Evolutionary conservation across 2,113 vertebrate genomes (phyloP), one percentile per base, ranked within the genome.

Genomic region (Columbina picui): DNA sequence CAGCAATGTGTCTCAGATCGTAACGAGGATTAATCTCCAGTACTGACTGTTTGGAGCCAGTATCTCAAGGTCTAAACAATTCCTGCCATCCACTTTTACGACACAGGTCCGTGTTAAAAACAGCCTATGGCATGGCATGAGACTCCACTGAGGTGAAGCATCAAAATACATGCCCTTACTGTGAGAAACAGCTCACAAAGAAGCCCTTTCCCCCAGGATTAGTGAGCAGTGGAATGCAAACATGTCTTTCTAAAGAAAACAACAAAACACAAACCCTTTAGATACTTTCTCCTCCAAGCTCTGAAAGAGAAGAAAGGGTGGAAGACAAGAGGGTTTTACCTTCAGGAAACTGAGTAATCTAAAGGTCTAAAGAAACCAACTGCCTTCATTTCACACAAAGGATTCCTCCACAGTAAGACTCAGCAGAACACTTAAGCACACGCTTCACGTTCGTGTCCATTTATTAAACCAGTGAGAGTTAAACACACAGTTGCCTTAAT

Each of bases 151-250:
- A 43, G 52, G 75, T 73, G 85, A 79, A 91, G 67, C 60, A 96
- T 61, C 85, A 63, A 87, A 91, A 93, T 70, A 88, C 36, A 73
- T 1, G 5, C 21, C 64, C 60, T 69, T 65, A 49, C 64, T 91
- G 85, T 76, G 90, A 95, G 89, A 93, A 95, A 77, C 32, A 1
- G 36, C 70, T 91, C 74, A 84, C 77, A 93, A 91, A 94, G 89
- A 61, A 43, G 85, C 55, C 11, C 59, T 70, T 81, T 86, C 32
- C 79, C 50, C 41, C 29, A 55, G 92, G 94, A 94, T 94, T 91
- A 96, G 87, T 7, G 45, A 80, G 82, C 71, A 85, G 38, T 47
- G 84, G 90, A 95, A 94, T 90, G 93, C 93, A 97, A 96, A 89
- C 87, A 69, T 2, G 18, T 81, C 81, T 60, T 96, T 89, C 84